Base-by-base conservation (phyloP, 30 jellyfish, hydroid and myxozoan genomes). In the Nemopilema nomurai region DNA sequence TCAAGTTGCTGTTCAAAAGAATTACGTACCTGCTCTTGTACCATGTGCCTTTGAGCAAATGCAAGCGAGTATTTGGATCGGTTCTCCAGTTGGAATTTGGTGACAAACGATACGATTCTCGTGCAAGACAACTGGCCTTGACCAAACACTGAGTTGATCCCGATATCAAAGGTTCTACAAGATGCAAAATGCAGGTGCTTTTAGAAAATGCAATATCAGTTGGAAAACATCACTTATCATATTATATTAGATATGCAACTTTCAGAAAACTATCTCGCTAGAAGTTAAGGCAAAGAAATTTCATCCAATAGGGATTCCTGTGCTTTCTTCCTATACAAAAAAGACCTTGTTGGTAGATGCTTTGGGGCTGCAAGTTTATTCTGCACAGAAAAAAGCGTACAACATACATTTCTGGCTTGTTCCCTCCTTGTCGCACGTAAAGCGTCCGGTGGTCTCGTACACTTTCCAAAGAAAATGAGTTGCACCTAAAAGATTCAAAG, bases 31-130 rank as follows among this genome's bases (percentile, higher is more conserved):
- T 86, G 49, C 49, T 87, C 91, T 24, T 69, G 29, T 25, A 90
- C 96, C 67, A 94, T 51, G 74, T 94, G 92, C 53, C 97, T 65
- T 81, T 95, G 99, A 23, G 98, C 96, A 76, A 88, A 87, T 0
- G 90, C 96, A 18, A 95, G 81, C 6, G 90, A 30, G 49, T 92
- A 91, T 65, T 65, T 82, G 0, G 97, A 74, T 78, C 90, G 97
- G 76, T 95, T 95, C 28, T 90, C 97, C 19, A 95, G 65, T 65
- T 95, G 99, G 70, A 50, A 95, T 31, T 92, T 96, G 28, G 99
- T 96, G 25, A 95, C 99, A 27, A 95, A 82, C 7, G 96, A 75
- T 0, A 95, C 99, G 28, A 95, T 75, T 68, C 95, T 85, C 30
- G 99, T 90, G 74, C 93, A 84, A n/a, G 90, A 67, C 29, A 95